Evolutionary conservation across 2,888 invertebrate genomes (phyloP), one percentile per base, ranked within the genome.

Genomic region (Eledona agricola): DNA sequence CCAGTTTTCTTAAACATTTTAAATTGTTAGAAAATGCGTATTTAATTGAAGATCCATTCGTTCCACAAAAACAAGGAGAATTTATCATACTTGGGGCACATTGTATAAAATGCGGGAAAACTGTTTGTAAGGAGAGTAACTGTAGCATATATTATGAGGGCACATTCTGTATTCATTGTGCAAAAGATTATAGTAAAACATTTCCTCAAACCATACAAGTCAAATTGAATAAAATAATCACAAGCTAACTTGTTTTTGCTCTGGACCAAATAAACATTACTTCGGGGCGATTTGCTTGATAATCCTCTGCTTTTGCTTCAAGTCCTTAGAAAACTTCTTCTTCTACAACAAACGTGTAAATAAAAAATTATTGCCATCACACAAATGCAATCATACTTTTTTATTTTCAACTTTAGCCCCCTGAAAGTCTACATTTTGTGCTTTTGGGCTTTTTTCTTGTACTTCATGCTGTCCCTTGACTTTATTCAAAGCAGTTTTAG

Each of bases 1-100:
- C 93, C 12, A 86, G 88, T 1, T 92, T 90, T 72, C 82, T 85
- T 1, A 83, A 84, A 58, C 82, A 85, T 49, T 78, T 90, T 22
- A 73, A 77, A 19, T 83, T 92, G 45, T 77, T 81, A 59, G 90
- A 91, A 71, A 83, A 89, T 17, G 86, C 85, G 55, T 95, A 88
- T 73, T 75, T 93, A 0, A 88, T 90, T 83, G 88, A 88, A 67
- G 93, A 94, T 77, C 94, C 94, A 0, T 94, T 93, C 70, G 83
- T 85, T 64, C 82, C 87, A 1, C 85, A 86, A 3, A 85, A 84
- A 45, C 85, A 83, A 71, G 84, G 87, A n/a, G 88, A 92, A 74
- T 86, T 87, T 66, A 76, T 92, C 54, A 80, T 91, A 2, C 69
- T 94, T 9, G 95, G 94, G 1, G 80, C 86, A 5, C 85, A 90